Conservation (phyloP, 1,140 invertebrate genomes). For the Megathymus violae region DNA sequence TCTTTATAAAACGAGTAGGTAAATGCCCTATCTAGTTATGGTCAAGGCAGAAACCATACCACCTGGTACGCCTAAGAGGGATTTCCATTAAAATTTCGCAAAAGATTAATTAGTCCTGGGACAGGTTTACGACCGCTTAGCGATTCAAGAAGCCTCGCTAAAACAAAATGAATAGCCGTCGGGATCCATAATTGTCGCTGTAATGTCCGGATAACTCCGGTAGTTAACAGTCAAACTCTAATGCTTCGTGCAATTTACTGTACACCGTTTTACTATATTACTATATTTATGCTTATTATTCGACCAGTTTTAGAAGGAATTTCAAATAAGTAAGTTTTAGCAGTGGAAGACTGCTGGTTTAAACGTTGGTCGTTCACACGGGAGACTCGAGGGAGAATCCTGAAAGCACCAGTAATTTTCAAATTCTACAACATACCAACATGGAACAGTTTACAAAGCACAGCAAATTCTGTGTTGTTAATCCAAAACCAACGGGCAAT, state of each 20-base stretch:
- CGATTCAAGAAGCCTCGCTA: slow-evolving; percentile 25
- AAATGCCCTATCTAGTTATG: background rate
- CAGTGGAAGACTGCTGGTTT: no score
- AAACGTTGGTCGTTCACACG: no score
- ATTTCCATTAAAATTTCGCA: slow-evolving; percentile 29
- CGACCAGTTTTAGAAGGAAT: no score
- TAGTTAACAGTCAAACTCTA: slow-evolving; percentile 15
- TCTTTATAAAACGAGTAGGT: background rate
- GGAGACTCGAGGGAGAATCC: no score
- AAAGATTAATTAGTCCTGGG: slow-evolving; percentile 27
- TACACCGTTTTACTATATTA: background rate
- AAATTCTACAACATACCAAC: no score
- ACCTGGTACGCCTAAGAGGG: slow-evolving; percentile 6
- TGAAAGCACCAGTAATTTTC: no score
- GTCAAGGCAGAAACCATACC: slow-evolving; percentile 24
- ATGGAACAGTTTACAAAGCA: background rate
- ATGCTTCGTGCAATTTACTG: slow-evolving; percentile 2
- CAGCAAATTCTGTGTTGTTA: background rate
- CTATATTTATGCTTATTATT: no score
- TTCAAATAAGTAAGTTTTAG: no score
- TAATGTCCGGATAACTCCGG: slow-evolving; percentile 14
- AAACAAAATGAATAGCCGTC: slow-evolving; percentile 25
- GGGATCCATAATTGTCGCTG: slow-evolving; percentile 29
- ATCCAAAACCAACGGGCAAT: slow-evolving; percentile 6
- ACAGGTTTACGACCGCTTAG: slow-evolving; percentile 33